Percentiles rank a stretch among this genome's conserved stretches.
Evolutionary conservation across 2,113 vertebrate species (phyloP).

Genomic region (Prinia subflava): DNA sequence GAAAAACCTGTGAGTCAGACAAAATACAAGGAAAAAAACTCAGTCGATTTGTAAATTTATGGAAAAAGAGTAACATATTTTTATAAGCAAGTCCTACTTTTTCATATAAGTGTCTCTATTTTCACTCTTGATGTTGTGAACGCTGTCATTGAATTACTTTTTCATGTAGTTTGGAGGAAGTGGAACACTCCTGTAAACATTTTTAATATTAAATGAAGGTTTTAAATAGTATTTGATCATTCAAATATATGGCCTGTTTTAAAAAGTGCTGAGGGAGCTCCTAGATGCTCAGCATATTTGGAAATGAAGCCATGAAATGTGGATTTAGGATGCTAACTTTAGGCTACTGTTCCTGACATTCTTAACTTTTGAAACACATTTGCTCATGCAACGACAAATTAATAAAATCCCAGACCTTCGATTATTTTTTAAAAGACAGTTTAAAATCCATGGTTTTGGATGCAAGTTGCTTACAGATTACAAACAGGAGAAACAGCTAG

Average conservation of each 20-base stretch:
- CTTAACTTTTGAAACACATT: conserved; percentile 15
- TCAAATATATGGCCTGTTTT: not conserved
- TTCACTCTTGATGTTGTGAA: not conserved
- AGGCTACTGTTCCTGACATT: conserved; percentile 56
- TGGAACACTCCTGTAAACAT: not conserved
- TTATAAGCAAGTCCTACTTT: not conserved
- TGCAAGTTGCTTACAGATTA: not conserved
- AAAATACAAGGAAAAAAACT: not conserved
- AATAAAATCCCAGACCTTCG: not conserved
- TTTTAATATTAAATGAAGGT: not conserved
- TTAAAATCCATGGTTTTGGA: not conserved
- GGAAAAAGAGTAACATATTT: not conserved
- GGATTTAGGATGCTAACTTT: conserved; percentile 57
- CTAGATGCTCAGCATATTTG: conserved; percentile 40
- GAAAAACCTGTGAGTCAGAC: not conserved
- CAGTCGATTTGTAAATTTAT: not conserved
- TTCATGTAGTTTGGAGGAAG: not conserved
- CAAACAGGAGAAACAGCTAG: not conserved
- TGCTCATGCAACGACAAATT: not conserved
- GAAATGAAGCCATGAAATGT: conserved; percentile 55
- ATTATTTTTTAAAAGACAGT: not conserved
- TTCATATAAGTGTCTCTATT: not conserved
- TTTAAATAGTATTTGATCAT: not conserved
- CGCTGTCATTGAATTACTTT: not conserved
- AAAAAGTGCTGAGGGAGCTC: not conserved